Evolutionary conservation across 2,888 invertebrate species (phyloP).

Genomic region (Tiphia femorata): DNA sequence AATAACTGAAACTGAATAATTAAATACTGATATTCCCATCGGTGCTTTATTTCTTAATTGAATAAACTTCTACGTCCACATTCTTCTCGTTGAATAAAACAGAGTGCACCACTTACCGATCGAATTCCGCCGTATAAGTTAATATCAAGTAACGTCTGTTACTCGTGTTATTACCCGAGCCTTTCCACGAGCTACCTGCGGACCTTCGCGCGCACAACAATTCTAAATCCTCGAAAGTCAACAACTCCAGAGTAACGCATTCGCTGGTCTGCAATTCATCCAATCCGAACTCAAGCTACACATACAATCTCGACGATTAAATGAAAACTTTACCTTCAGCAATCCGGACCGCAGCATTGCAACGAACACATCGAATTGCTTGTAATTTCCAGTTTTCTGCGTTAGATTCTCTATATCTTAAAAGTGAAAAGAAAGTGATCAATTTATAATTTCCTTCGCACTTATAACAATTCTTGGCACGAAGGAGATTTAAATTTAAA

Average conservation of each 20-base stretch:
- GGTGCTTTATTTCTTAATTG: too few species aligned
- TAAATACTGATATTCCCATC: too few species aligned
- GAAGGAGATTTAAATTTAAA: background rate
- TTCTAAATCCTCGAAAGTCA: constrained; percentile 72
- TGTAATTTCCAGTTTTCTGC: constrained; percentile 72
- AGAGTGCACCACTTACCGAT: constrained; percentile 65
- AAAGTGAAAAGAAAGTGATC: constrained; percentile 12
- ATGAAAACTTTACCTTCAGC: constrained; percentile 66
- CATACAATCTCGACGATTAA: constrained; percentile 5
- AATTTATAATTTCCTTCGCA: background rate
- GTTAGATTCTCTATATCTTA: constrained; percentile 72
- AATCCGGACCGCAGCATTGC: constrained; percentile 72
- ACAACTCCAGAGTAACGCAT: constrained; percentile 70
- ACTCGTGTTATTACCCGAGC: constrained; percentile 50
- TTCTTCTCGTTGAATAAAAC: too few species aligned
- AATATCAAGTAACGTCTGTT: constrained; percentile 71
- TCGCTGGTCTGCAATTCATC: constrained; percentile 69
- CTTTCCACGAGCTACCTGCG: constrained; percentile 50
- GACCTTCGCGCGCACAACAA: constrained; percentile 66
- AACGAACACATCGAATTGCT: constrained; percentile 71
- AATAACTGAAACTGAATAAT: too few species aligned
- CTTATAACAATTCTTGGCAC: too few species aligned
- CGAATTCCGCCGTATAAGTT: constrained; percentile 72
- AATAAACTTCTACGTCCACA: too few species aligned
- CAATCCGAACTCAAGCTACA: constrained; percentile 2